Evolutionary conservation across 1,140 invertebrate genomes (phyloP).

Genomic region (Conus betulinus): DNA sequence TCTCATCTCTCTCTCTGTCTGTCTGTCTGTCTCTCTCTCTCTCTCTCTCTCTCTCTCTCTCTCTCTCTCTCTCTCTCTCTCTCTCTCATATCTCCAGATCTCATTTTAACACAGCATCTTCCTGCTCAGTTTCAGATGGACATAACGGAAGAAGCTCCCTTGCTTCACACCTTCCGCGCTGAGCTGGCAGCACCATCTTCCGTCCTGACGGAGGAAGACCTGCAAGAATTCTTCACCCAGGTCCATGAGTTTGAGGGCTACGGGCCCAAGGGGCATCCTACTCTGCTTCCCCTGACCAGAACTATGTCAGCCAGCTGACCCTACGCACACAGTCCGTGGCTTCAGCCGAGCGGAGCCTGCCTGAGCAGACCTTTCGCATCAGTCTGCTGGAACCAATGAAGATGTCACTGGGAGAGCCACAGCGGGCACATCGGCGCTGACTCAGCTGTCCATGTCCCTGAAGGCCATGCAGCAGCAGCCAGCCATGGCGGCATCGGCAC

Average conservation of each 20-base stretch:
- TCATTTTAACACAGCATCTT: constrained; percentile 4
- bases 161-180: constrained; percentile 71
- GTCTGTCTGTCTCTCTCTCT: too few relatives aligned
- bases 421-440: constrained; percentile 9
- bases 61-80: too few relatives aligned
- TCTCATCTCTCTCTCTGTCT: too few relatives aligned
- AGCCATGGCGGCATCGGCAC: neutral
- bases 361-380: constrained; percentile 36
- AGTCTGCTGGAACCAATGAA: constrained; percentile 25
- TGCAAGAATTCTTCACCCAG: constrained; percentile 69
- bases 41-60: too few relatives aligned
- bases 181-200: constrained; percentile 71
- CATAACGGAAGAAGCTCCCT: constrained; percentile 67
- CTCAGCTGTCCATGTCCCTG: constrained; percentile 38
- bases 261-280: constrained; percentile 51
- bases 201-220: constrained; percentile 71
- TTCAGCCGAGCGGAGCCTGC: constrained; percentile 32
- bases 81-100: too few relatives aligned
- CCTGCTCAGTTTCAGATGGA: constrained; percentile 68
- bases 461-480: constrained; percentile 44
- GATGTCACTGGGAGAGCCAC: constrained; percentile 16
- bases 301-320: constrained; percentile 47
- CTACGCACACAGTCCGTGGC: constrained; percentile 26
- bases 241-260: constrained; percentile 68
- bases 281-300: constrained; percentile 44